Percentiles rank a stretch among this genome's conserved stretches.
These are phyloP conservation scores for Notechis scutatus DNA, from an alignment of 2,113 vertebrate genomes.

Conservation along the genomic window DNA sequence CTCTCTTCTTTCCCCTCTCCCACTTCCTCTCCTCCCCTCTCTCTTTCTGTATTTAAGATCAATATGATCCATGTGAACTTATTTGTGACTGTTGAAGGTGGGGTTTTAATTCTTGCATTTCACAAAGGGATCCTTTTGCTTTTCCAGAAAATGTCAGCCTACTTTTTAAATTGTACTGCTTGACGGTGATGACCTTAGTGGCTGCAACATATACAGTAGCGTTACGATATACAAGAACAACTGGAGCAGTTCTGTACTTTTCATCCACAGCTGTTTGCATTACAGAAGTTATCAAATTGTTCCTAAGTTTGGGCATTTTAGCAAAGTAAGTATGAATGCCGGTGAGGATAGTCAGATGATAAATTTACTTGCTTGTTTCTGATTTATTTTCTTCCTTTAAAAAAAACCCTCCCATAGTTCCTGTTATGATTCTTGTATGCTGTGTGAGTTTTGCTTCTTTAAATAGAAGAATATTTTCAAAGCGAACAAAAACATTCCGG, in stretches of 20 bases:
- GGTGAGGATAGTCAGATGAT: neutral
- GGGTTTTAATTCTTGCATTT: slow-evolving; percentile 19
- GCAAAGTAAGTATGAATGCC: slow-evolving; percentile 78
- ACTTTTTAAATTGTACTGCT: slow-evolving; percentile 93
- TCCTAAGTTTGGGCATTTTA: slow-evolving; percentile 88
- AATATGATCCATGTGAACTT: neutral
- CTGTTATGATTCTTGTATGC: neutral
- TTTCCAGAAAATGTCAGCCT: slow-evolving; percentile 83
- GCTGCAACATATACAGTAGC: slow-evolving; percentile 88
- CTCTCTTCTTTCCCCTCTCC: neutral
- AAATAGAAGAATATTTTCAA: slow-evolving; percentile 11
- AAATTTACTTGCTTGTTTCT: neutral
- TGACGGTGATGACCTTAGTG: slow-evolving; percentile 93
- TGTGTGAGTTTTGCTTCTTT: neutral
- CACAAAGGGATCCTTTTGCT: slow-evolving; percentile 45
- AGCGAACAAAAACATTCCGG: neutral
- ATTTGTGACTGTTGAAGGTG: neutral
- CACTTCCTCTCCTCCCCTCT: neutral
- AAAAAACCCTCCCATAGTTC: neutral
- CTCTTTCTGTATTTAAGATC: neutral
- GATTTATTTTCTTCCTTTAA: neutral
- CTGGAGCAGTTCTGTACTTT: slow-evolving; percentile 82
- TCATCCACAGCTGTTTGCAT: slow-evolving; percentile 91
- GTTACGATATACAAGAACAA: slow-evolving; percentile 85
- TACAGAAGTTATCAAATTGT: slow-evolving; percentile 88